Evolutionary conservation across 1,140 invertebrate species (phyloP), one percentile per base, ranked within the genome.

Genomic region (Drosophila parvula): DNA sequence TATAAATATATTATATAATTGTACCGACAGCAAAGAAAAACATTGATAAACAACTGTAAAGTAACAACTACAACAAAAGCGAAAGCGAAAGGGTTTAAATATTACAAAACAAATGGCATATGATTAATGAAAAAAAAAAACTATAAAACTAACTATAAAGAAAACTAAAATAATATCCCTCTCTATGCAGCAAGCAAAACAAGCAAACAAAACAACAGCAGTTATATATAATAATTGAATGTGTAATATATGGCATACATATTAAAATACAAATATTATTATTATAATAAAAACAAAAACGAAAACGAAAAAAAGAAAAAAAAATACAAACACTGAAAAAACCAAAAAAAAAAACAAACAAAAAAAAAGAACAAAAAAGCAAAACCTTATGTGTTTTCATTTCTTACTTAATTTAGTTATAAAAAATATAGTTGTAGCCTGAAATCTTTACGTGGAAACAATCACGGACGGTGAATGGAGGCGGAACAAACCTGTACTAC

Each of bases 111-210:
- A 86, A 81, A 85, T 75, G 79, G 76, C 71, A 83, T 83, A 86
- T 82, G 68, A 82, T 74, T 88, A 10, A n/a, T 22, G 22, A 44
- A 44, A 22, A 45, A 45, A n/a, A 0, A 53, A 36, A 73, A 84
- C 77, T 81, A 75, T 74, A 78, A 22, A 90, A 81, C 61, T 82
- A 81, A 86, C 83, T 88, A 88, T 84, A 90, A 78, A 81, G 74
- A 79, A 74, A 60, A 78, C 57, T 79, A 79, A 56, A 53, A 53
- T 53, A 79, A 79, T 79, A 79, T 79, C 61, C 45, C 61, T 84
- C 61, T 84, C 78, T 78, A 86, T 79, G 79, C 79, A 69, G 63
- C 79, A 81, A 69, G 57, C 43, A 40, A 81, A 53, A 34, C 50
- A 73, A 78, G 76, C 68, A 56, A 55, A 69, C 43, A 56, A 59